A percentile compares a stretch with the other conserved stretches of the same genome.
phyloP scores from a whole-genome alignment of 2,888 invertebrate species.

The Drosophila incognita region DNA sequence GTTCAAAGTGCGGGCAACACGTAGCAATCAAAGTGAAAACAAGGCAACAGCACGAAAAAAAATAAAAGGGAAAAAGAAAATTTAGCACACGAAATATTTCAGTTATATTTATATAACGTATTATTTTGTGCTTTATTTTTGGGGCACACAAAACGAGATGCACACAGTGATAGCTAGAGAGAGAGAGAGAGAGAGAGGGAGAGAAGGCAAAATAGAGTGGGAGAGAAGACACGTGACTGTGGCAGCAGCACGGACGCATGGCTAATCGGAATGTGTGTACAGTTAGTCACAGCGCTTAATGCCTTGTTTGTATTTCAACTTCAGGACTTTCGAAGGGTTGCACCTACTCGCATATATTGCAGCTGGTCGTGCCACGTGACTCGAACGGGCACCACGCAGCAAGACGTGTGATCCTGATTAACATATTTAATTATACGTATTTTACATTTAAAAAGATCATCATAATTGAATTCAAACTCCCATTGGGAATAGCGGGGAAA shows the following conservation, averaged over 20 bases:
- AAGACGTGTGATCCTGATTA: background rate
- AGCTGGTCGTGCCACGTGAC: background rate
- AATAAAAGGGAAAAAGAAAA: slow-evolving; percentile 14
- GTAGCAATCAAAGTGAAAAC: slow-evolving; percentile 78
- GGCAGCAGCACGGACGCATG: slow-evolving; percentile 16
- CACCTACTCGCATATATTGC: background rate
- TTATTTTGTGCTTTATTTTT: slow-evolving; percentile 55
- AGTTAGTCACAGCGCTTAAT: slow-evolving; percentile 47
- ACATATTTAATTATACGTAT: background rate
- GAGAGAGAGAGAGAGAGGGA: background rate
- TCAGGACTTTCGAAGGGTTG: slow-evolving; percentile 10
- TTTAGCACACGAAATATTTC: slow-evolving; percentile 55
- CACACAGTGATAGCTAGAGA: background rate
- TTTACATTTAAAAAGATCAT: background rate
- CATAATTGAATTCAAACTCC: background rate
- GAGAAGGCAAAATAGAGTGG: background rate
- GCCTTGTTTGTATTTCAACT: slow-evolving; percentile 25
- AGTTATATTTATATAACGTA: slow-evolving; percentile 69
- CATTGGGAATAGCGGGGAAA: background rate
- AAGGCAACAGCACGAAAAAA: slow-evolving; percentile 49
- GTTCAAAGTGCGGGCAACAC: slow-evolving; percentile 59
- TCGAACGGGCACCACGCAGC: background rate
- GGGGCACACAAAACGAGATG: slow-evolving; percentile 24
- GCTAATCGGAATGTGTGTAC: slow-evolving; percentile 48
- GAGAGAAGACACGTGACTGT: background rate